Base-by-base conservation (phyloP, 2,797 vertebrate genomes). In the Rallus crepitans region DNA sequence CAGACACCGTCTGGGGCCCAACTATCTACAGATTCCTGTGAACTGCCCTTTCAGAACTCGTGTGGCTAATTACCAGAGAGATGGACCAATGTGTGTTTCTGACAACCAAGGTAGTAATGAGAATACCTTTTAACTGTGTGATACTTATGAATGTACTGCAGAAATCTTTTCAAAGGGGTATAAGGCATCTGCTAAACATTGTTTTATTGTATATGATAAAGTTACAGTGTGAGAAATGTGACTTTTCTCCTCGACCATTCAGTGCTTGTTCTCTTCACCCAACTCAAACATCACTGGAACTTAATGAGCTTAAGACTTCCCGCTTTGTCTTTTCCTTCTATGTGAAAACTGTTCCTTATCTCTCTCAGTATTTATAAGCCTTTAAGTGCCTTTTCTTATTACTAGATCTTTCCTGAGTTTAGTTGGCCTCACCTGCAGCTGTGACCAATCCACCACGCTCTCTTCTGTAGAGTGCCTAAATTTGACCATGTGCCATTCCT, bases 21-120 rank as follows among this genome's bases (percentile, higher is more conserved):
- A 99, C 97, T 99, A 99, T 80, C 98, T 99, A 15, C 99, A 99
- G 84, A 97, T 99, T 68, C 99, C 99, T 1, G 99, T 99, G 64
- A 99, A 99, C 97, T 99, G 99, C 94, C 99, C 99, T 40, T 99
- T 92, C 97, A 98, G 98, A 83, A 16, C 99, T 87, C 98, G 98
- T 2, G 98, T 99, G 90, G 97, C 98, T 92, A 99, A 99, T 96
- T 99, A 99, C 97, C 99, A 99, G 96, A 98, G 99, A 10, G 99
- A 99, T 2, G 99, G 99, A 12, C 98, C 98, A 2, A 99, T 99
- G 99, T 99, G 99, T 61, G 84, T 99, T 86, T 84, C 81, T 27
- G 98, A 99, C 96, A 99, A 99, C 95, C 99, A 99, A 97, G 99
- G 99, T 99, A 96, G 72, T 69, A 52, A 82, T 8, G 33, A 47